Evolutionary conservation across 2,113 vertebrate genomes (phyloP).

Genomic region (Phyllostomus hastatus): DNA sequence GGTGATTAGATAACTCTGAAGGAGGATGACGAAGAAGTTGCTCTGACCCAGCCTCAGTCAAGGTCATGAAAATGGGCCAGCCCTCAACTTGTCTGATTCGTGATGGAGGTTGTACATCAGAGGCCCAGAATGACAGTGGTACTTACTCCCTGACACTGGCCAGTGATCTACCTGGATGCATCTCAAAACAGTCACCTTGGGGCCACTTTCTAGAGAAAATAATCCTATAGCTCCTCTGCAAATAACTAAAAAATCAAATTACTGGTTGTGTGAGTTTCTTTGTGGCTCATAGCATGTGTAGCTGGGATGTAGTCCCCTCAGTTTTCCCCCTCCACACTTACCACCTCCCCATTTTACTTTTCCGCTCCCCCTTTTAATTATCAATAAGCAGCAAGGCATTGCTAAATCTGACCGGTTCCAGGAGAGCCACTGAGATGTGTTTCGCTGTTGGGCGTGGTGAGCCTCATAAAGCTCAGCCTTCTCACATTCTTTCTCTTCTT

Average conservation of each 20-base stretch:
- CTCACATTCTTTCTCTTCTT: neutral
- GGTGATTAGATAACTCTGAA: neutral
- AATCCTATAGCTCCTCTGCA: neutral
- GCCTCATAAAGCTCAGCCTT: neutral
- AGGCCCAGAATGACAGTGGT: neutral
- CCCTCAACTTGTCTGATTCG: neutral
- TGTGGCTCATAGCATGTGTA: neutral
- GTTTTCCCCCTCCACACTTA: no score
- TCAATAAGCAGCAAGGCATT: neutral
- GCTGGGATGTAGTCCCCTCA: neutral
- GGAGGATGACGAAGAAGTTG: neutral
- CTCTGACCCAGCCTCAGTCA: neutral
- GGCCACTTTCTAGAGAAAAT: neutral
- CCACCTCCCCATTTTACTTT: neutral
- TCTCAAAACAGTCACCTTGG: neutral
- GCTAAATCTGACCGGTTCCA: neutral
- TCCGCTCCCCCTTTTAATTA: neutral
- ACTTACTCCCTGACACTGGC: neutral
- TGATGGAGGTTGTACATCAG: neutral
- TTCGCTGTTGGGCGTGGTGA: neutral
- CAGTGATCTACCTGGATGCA: neutral
- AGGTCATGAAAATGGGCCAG: neutral
- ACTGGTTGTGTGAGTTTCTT: neutral
- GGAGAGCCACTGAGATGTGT: neutral
- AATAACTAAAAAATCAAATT: neutral